These are phyloP conservation scores for Nemopilema nomurai DNA, from an alignment of 30 jellyfish, hydroid and myxozoan species.

Conservation along the genomic window DNA sequence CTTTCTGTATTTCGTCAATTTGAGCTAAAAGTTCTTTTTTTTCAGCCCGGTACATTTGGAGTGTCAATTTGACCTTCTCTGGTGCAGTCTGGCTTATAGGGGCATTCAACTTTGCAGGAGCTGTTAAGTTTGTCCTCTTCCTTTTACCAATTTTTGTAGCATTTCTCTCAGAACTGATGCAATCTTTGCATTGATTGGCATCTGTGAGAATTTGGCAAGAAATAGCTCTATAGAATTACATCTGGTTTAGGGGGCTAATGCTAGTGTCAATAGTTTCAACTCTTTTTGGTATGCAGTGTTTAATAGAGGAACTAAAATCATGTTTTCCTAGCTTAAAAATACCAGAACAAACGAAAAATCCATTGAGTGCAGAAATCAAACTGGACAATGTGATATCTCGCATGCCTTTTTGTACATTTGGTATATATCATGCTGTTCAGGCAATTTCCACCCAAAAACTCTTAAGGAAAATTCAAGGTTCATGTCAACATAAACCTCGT, in stretches of 20 bases:
- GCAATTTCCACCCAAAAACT: constrained; percentile 40
- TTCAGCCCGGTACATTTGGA: constrained; percentile 21
- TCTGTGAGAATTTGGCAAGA: not conserved
- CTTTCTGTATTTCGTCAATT: constrained; percentile 14
- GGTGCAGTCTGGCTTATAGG: constrained; percentile 44
- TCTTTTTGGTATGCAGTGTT: constrained; percentile 25
- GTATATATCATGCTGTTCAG: constrained; percentile 16
- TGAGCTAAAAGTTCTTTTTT: constrained; percentile 52
- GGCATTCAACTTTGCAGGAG: constrained; percentile 56
- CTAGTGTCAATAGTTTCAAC: not conserved
- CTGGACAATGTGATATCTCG: constrained; percentile 20
- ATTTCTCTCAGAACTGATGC: no score
- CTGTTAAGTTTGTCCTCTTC: constrained; percentile 12
- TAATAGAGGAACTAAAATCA: not conserved
- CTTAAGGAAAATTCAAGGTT: constrained; percentile 7
- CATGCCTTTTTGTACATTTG: not conserved
- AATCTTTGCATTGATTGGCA: not conserved
- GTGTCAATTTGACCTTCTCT: constrained; percentile 43
- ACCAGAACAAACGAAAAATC: constrained; percentile 11
- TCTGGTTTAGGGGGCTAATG: not conserved
- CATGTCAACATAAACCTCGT: constrained; percentile 9
- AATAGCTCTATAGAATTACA: not conserved
- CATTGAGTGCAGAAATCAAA: not conserved
- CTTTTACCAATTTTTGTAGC: constrained; percentile 23
- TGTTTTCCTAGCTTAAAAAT: constrained; percentile 1